Percentiles rank a stretch among this genome's conserved stretches.
These are phyloP conservation scores for Pangasius mekongensis DNA, from an alignment of 2,797 vertebrate genomes.

Conservation along the genomic window DNA sequence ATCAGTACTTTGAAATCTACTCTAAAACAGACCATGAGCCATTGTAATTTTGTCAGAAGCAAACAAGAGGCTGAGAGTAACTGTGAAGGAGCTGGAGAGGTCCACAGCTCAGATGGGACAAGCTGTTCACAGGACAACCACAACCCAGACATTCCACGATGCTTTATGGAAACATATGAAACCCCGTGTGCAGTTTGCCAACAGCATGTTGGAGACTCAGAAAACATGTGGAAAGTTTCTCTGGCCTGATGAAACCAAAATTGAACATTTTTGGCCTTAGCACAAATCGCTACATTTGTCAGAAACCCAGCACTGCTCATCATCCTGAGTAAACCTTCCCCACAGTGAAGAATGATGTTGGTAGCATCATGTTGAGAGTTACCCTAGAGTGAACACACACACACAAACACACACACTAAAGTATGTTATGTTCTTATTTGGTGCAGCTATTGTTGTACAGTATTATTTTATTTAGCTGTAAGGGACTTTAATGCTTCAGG, in stretches of 20 bases:
- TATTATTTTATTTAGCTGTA: neutral
- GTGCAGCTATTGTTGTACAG: neutral
- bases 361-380: neutral
- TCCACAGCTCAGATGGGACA: neutral
- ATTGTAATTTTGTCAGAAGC: neutral
- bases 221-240: neutral
- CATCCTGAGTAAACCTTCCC: neutral
- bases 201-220: neutral
- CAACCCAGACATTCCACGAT: neutral
- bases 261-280: neutral
- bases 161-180: too few species aligned
- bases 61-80: neutral
- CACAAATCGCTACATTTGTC: neutral
- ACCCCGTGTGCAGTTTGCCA: neutral
- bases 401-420: neutral
- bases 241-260: neutral
- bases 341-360: neutral
- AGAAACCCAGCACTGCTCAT: neutral
- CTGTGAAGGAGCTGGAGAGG: neutral
- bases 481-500: neutral
- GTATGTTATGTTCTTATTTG: neutral
- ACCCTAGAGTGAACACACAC: neutral
- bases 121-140: neutral
- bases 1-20: neutral
- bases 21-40: neutral